These are phyloP conservation scores for Andricus grossulariae DNA, from an alignment of 1,140 invertebrate species.

Conservation along the genomic window DNA sequence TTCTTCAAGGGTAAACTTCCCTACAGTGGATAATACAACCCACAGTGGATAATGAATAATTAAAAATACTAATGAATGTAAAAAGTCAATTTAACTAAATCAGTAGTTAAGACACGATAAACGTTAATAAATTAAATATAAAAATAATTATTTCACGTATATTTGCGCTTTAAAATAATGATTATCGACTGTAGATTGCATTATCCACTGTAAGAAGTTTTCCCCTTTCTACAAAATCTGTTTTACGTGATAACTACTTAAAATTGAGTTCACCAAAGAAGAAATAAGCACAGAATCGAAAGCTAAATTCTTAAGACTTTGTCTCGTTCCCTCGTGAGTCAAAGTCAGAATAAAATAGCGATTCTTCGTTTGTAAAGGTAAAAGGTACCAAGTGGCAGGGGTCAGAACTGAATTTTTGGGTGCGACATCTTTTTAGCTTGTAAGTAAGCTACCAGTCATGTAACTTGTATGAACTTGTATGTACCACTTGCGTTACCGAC, in stretches of 20 bases:
- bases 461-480: slow-evolving; percentile 45
- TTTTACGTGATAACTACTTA: background rate
- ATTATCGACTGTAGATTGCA: too few species aligned
- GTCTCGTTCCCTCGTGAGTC: background rate
- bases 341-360: background rate
- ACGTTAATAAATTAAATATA: too few species aligned
- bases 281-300: slow-evolving; percentile 1
- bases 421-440: slow-evolving; percentile 50
- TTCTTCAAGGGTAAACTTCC: too few species aligned
- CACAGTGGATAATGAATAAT: too few species aligned
- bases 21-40: too few species aligned
- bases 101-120: too few species aligned
- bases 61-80: too few species aligned
- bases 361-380: slow-evolving; percentile 13
- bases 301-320: background rate
- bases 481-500: slow-evolving; percentile 60
- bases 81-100: too few species aligned
- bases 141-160: too few species aligned
- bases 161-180: too few species aligned
- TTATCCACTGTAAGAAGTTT: too few species aligned
- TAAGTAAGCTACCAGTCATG: slow-evolving; percentile 51
- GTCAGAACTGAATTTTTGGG: slow-evolving; percentile 63
- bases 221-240: background rate
- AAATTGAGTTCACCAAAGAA: background rate
- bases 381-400: slow-evolving; percentile 56